Base-by-base conservation (phyloP, 2,888 invertebrate genomes). In the Cetonia aurata region DNA sequence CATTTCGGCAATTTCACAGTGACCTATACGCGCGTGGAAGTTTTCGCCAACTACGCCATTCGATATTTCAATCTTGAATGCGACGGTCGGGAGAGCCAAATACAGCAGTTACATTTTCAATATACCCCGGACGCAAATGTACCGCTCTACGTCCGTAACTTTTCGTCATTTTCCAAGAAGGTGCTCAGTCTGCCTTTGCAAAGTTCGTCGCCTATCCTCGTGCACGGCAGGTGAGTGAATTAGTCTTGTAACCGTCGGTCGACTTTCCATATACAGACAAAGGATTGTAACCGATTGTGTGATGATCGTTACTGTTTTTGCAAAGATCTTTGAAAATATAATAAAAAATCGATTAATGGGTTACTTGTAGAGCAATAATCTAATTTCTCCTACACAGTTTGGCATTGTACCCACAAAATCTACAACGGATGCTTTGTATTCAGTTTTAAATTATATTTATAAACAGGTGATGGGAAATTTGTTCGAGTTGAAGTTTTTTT, bases 121-220 rank as follows among this genome's bases (percentile, higher is more conserved):
- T 83, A 84, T 2, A 87, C 87, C 87, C 87, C 87, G 0, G 87
- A 87, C 74, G 86, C 87, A 71, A 33, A 48, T 1, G 84, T 87
- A 3, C 87, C 87, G 0, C 37, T 66, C 15, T 72, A 69, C 31
- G 85, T 72, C n/a, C 73, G 74, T 55, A 75, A 72, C 41, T 73
- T 76, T 17, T 71, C 72, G 6, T 74, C 75, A 1, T 74, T 76
- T 44, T 60, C 74, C n/a, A 68, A 71, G 73, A 83, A 81, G 74
- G 74, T 87, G 0, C 75, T 85, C n/a, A 82, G 83, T 44, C 80
- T 85, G 12, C 31, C 50, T 1, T 15, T 19, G n/a, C 42, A 17
- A 4, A 53, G 50, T 12, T 15, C 37, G 3, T 25, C 41, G 0
- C 83, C 88, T 0, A 81, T 88, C 6, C 80, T 88, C 1, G 86